Percentiles rank a stretch among this genome's conserved stretches.
phyloP scores from a whole-genome alignment of 2,113 vertebrate species.

The Myotis brandtii region DNA sequence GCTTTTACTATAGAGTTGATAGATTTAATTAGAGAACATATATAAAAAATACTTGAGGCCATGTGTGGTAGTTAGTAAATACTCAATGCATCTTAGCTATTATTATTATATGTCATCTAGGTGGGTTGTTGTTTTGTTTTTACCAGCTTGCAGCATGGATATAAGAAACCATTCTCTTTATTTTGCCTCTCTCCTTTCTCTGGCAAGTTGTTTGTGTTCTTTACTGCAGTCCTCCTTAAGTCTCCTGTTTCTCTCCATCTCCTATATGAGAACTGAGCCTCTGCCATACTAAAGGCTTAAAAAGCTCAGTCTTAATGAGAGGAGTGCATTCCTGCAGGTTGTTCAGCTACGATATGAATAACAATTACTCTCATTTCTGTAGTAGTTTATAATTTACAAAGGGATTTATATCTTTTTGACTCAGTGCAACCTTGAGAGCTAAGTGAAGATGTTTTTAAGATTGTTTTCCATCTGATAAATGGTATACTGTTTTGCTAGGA shows the following conservation, averaged over 20 bases:
- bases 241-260: background rate
- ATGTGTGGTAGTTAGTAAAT: constrained; percentile 36
- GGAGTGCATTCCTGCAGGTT: background rate
- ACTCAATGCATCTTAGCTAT: background rate
- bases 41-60: background rate
- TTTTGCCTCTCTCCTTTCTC: background rate
- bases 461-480: background rate
- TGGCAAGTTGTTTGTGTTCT: background rate
- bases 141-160: background rate
- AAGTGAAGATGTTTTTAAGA: background rate
- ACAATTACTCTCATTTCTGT: background rate
- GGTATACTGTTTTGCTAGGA: background rate
- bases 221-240: background rate
- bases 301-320: background rate
- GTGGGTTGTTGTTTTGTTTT: background rate
- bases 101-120: background rate
- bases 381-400: background rate
- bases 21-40: background rate
- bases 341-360: background rate
- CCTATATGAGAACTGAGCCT: background rate
- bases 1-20: background rate
- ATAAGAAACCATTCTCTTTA: background rate
- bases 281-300: background rate
- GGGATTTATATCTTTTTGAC: background rate
- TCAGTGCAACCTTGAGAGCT: background rate